These are phyloP conservation scores for Phoxinus phoxinus DNA, from an alignment of 2,113 vertebrate species.

Conservation along the genomic window DNA sequence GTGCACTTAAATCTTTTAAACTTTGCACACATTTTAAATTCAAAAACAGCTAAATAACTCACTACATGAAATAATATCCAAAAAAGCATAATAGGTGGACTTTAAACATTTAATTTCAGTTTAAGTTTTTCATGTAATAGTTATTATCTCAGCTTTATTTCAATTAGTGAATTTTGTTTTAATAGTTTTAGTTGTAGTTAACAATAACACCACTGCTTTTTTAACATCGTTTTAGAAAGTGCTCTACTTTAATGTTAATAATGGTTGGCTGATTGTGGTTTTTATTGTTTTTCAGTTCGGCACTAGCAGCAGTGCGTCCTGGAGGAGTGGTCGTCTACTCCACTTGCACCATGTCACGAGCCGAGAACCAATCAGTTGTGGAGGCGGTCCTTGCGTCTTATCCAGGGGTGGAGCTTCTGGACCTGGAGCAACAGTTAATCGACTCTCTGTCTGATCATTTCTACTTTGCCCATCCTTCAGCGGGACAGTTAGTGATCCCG, in stretches of 20 bases:
- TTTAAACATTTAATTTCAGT: background rate
- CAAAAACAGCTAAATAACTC: no score
- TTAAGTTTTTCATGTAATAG: background rate
- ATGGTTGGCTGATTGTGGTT: background rate
- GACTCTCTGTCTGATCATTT: constrained; percentile 80
- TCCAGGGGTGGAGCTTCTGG: constrained; percentile 75
- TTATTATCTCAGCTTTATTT: background rate
- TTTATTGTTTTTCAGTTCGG: constrained; percentile 79
- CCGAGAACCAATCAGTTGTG: constrained; percentile 88
- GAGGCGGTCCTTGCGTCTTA: constrained; percentile 76
- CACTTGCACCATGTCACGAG: constrained; percentile 90
- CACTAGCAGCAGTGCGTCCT: constrained; percentile 84
- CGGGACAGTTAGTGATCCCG: constrained; percentile 88
- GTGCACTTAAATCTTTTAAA: no score
- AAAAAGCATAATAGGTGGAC: no score
- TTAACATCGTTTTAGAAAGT: background rate
- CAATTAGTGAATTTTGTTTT: background rate
- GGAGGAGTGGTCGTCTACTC: constrained; percentile 92
- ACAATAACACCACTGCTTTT: background rate
- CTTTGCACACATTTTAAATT: no score
- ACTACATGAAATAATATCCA: no score
- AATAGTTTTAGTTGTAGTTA: background rate
- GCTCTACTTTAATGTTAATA: background rate
- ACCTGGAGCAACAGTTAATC: constrained; percentile 79
- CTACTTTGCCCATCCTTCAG: constrained; percentile 71